A percentile compares a stretch with the other conserved stretches of the same genome.
phyloP scores from a whole-genome alignment of 2,113 vertebrate species.

The Podilymbus podiceps region DNA sequence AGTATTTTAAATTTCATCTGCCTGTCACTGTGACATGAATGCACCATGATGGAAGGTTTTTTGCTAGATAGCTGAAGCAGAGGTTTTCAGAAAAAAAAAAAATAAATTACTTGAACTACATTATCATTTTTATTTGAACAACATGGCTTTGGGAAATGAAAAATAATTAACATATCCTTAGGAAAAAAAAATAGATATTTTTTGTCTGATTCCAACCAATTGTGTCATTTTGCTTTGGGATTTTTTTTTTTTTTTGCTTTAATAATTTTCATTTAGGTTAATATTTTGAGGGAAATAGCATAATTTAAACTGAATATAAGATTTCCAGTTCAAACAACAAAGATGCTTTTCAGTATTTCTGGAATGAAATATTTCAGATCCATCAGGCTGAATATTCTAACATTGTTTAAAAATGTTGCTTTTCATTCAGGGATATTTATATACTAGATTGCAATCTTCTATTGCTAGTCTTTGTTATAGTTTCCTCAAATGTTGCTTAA shows the following conservation, averaged over 20 bases:
- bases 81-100: not conserved
- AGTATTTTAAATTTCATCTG: not conserved
- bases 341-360: not conserved
- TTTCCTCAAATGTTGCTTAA: not conserved
- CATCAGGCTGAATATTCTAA: not conserved
- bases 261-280: not conserved
- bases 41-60: fast-evolving
- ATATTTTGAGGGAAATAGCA: not conserved
- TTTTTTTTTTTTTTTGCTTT: not conserved
- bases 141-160: not conserved
- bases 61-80: not conserved
- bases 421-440: not conserved
- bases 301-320: not conserved
- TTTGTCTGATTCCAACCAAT: not conserved
- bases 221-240: not conserved
- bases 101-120: not conserved
- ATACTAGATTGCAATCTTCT: not conserved
- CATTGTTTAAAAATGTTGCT: not conserved
- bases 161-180: not conserved
- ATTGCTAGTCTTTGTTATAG: not conserved
- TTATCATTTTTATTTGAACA: not conserved
- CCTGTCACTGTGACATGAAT: not conserved
- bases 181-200: not conserved
- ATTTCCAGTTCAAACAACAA: not conserved
- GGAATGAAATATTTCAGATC: not conserved